Conservation (phyloP, 2,888 invertebrate species). For the Calliphora vomitoria region DNA sequence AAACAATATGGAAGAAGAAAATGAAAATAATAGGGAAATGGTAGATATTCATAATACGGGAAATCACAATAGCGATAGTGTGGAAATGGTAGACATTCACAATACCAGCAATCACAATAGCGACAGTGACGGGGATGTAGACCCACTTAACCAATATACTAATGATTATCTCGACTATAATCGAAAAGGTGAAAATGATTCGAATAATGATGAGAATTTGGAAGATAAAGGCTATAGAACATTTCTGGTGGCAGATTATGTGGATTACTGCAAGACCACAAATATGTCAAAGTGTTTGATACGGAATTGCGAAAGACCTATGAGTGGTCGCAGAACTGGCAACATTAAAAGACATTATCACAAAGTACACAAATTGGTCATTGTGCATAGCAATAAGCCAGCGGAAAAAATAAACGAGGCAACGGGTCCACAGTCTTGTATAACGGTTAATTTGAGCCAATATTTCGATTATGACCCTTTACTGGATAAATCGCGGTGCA, state of each 20-base stretch:
- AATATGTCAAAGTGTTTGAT: constrained; percentile 53
- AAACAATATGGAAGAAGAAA: background rate
- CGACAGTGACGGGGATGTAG: background rate
- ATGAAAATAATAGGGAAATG: background rate
- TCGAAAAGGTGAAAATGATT: background rate
- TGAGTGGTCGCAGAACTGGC: background rate
- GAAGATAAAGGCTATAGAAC: background rate
- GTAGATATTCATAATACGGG: background rate
- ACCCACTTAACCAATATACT: background rate
- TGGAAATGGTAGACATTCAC: background rate
- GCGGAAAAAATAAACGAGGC: background rate
- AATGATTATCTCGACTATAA: background rate
- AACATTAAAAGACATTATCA: constrained; percentile 56
- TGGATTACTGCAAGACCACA: constrained; percentile 13
- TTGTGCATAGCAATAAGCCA: background rate
- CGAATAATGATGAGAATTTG: background rate
- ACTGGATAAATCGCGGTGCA: constrained; percentile 28
- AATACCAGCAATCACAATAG: background rate
- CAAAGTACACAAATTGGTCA: constrained; percentile 31
- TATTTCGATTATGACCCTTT: constrained; percentile 34
- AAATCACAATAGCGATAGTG: background rate
- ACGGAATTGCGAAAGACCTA: constrained; percentile 34
- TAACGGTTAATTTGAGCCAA: background rate
- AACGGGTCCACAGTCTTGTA: background rate
- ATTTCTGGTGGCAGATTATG: constrained; percentile 27